Percentiles rank a stretch among this genome's conserved stretches.
Conservation (phyloP, 2,888 invertebrate genomes). For the Euphydryas editha region DNA sequence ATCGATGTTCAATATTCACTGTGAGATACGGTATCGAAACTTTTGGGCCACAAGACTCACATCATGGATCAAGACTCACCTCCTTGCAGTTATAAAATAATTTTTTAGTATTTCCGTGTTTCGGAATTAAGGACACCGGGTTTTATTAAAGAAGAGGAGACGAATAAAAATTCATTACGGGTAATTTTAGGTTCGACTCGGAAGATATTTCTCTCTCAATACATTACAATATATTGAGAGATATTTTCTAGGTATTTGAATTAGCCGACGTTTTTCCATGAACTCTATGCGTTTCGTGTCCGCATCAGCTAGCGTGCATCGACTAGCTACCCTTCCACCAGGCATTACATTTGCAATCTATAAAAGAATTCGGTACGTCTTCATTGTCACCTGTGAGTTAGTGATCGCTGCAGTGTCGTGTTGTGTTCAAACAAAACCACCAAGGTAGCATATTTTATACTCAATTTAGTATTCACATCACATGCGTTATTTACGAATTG, state of each 20-base stretch:
- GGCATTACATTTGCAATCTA: constrained; percentile 67
- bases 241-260: constrained; percentile 5
- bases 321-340: constrained; percentile 61
- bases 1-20: neutral
- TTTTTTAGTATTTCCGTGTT: constrained; percentile 22
- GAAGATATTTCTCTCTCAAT: no score
- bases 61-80: constrained; percentile 14
- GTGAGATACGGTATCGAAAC: constrained; percentile 18
- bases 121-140: constrained; percentile 30
- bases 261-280: constrained; percentile 48
- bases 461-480: constrained; percentile 27
- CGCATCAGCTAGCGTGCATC: constrained; percentile 45
- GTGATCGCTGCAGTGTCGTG: constrained; percentile 77
- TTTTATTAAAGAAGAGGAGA: constrained; percentile 9
- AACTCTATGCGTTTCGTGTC: constrained; percentile 54
- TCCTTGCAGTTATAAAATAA: constrained; percentile 29
- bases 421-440: constrained; percentile 66
- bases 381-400: constrained; percentile 72
- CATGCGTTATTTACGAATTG: constrained; percentile 15
- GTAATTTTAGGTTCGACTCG: constrained; percentile 4
- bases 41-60: constrained; percentile 13
- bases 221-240: neutral
- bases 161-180: constrained; percentile 8
- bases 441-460: constrained; percentile 58
- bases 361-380: constrained; percentile 72